Conservation (phyloP, 1,140 invertebrate species). For the Drosophila asahinai region DNA sequence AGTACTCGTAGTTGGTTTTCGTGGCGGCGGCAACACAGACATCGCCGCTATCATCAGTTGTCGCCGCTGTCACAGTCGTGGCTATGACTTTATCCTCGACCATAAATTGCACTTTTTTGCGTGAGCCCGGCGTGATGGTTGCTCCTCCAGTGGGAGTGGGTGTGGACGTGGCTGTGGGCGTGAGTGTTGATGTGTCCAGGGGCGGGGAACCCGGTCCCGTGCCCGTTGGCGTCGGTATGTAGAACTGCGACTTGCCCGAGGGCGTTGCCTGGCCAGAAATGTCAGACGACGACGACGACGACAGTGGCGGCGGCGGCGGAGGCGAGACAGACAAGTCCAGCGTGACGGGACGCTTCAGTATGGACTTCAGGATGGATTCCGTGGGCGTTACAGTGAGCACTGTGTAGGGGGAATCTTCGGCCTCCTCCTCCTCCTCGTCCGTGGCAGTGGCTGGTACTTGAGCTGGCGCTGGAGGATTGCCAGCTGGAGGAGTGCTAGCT, state of each 20-base stretch:
- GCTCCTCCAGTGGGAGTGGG: constrained; percentile 23
- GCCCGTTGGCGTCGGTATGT: constrained; percentile 87
- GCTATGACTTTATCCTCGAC: constrained; percentile 86
- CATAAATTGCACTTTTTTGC: constrained; percentile 88
- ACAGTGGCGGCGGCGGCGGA: neutral
- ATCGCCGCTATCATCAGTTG: constrained; percentile 74
- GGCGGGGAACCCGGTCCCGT: constrained; percentile 11
- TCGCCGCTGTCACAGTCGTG: constrained; percentile 57
- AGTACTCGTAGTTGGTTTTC: constrained; percentile 79
- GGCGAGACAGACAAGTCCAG: constrained; percentile 44
- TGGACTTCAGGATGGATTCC: constrained; percentile 87
- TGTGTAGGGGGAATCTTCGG: constrained; percentile 40
- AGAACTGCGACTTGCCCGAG: constrained; percentile 88
- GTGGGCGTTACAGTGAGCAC: constrained; percentile 74
- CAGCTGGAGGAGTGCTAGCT: neutral
- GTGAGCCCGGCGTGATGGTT: constrained; percentile 53
- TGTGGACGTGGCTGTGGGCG: constrained; percentile 34
- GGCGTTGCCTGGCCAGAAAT: constrained; percentile 48
- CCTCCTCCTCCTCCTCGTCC: constrained; percentile 15
- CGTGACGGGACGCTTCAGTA: constrained; percentile 88
- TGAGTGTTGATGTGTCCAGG: constrained; percentile 13
- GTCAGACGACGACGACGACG: constrained; percentile 7
- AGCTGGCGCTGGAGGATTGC: neutral
- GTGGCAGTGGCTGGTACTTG: neutral
- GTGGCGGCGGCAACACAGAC: constrained; percentile 45